These are phyloP conservation scores for Psephotus haematonotus DNA, from an alignment of 2,113 vertebrate species.

Conservation along the genomic window DNA sequence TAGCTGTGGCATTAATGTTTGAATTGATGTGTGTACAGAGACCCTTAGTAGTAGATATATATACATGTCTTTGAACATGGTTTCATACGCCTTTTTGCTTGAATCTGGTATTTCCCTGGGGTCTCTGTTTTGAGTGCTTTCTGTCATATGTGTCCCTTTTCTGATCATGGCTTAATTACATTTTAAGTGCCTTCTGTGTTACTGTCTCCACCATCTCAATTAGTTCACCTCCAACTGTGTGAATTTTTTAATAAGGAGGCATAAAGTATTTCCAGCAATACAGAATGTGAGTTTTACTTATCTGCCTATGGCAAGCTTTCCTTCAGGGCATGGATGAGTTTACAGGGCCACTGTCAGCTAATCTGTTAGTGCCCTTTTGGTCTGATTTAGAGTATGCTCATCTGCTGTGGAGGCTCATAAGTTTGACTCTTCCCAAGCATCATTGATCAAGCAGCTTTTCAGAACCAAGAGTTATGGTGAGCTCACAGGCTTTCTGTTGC, in stretches of 20 bases:
- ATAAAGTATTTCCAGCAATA: slow-evolving; percentile 59
- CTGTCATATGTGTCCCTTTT: slow-evolving; percentile 26
- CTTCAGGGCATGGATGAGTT: slow-evolving; percentile 42
- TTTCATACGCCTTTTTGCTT: neutral
- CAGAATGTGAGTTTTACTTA: slow-evolving; percentile 47
- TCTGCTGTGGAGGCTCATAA: neutral
- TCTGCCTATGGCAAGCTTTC: slow-evolving; percentile 63
- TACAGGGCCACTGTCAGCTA: slow-evolving; percentile 42
- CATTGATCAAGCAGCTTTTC: neutral
- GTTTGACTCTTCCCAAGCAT: slow-evolving; percentile 20
- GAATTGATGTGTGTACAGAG: neutral
- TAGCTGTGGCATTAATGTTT: neutral
- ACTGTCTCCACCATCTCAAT: slow-evolving; percentile 60
- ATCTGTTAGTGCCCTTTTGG: slow-evolving; percentile 55
- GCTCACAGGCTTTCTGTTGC: neutral
- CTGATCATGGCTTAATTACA: slow-evolving; percentile 51
- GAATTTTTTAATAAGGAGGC: slow-evolving; percentile 65
- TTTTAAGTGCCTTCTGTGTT: slow-evolving; percentile 68
- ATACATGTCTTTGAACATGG: neutral
- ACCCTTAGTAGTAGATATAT: neutral
- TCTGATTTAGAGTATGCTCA: slow-evolving; percentile 57
- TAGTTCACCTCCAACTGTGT: slow-evolving; percentile 67
- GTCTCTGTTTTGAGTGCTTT: slow-evolving; percentile 22
- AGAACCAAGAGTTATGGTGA: neutral
- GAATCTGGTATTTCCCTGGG: slow-evolving; percentile 44